These are phyloP conservation scores for Arenicola marina DNA, from an alignment of 2,888 invertebrate species.

Conservation along the genomic window DNA sequence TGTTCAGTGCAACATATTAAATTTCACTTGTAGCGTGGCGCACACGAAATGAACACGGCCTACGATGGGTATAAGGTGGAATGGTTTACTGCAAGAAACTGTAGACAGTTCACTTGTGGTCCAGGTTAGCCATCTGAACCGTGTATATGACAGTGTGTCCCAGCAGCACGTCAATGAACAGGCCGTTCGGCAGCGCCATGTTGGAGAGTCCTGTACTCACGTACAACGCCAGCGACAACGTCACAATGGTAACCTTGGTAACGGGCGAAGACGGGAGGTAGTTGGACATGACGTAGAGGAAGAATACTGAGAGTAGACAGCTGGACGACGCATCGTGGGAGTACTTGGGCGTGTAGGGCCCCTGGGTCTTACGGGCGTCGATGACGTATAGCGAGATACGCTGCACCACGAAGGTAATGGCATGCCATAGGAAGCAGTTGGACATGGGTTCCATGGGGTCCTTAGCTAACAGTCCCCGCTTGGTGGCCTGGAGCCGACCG, in stretches of 20 bases:
- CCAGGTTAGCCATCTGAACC: too few species aligned
- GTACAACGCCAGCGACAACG: slow-evolving; percentile 18
- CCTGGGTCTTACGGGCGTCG: background rate
- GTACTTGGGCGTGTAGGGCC: background rate
- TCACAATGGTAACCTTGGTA: slow-evolving; percentile 7
- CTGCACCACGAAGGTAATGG: slow-evolving; percentile 9
- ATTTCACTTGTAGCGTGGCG: too few species aligned
- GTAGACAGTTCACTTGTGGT: too few species aligned
- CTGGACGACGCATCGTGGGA: background rate
- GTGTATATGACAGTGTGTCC: slow-evolving; percentile 7
- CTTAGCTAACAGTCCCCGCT: background rate
- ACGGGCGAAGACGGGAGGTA: background rate
- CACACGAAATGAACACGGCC: too few species aligned
- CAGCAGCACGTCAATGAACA: slow-evolving; percentile 26
- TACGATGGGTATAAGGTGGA: too few species aligned
- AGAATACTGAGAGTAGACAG: slow-evolving; percentile 5
- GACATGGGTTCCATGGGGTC: background rate
- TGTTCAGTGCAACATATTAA: too few species aligned
- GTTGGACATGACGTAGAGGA: slow-evolving; percentile 2
- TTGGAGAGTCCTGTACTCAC: slow-evolving; percentile 10
- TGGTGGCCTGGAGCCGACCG: background rate
- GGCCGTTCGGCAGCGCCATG: slow-evolving; percentile 21
- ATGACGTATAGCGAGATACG: slow-evolving; percentile 4
- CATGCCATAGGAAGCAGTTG: slow-evolving; percentile 7
- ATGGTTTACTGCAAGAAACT: too few species aligned